Evolutionary conservation across 2,888 invertebrate genomes (phyloP).

Genomic region (Ophion ventricosus): DNA sequence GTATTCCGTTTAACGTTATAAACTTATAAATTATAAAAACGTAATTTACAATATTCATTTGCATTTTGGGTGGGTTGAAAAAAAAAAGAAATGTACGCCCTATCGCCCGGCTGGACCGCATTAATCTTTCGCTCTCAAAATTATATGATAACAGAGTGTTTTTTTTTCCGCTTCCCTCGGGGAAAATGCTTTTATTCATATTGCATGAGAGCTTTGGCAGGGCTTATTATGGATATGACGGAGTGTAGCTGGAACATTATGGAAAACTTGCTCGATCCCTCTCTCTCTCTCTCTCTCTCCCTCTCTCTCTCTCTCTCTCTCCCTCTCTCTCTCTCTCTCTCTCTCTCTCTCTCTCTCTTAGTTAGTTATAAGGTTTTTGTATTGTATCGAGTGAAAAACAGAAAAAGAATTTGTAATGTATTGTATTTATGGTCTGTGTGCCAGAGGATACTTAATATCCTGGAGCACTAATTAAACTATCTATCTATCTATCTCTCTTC

Average conservation of each 20-base stretch:
- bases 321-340: too few relatives aligned
- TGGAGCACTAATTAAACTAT: too few relatives aligned
- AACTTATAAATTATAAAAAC: not conserved
- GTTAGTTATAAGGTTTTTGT: too few relatives aligned
- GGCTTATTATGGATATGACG: conserved; percentile 7
- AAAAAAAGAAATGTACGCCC: not conserved
- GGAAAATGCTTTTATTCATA: not conserved
- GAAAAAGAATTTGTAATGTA: too few relatives aligned
- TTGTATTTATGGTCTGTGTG: too few relatives aligned
- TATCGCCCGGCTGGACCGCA: not conserved
- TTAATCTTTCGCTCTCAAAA: not conserved
- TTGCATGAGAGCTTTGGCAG: conserved; percentile 1
- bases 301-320: not conserved
- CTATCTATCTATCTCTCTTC: too few relatives aligned
- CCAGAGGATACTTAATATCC: too few relatives aligned
- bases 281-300: not conserved
- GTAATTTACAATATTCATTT: not conserved
- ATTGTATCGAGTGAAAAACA: too few relatives aligned
- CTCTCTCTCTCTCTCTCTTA: too few relatives aligned
- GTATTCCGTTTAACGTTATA: not conserved
- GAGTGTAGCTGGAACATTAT: not conserved
- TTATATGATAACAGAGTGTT: not conserved
- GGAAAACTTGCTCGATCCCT: not conserved
- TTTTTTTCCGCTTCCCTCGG: not conserved
- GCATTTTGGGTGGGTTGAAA: not conserved